Evolutionary conservation across 1,140 invertebrate species (phyloP).

Genomic region (Neodiprion lecontei): DNA sequence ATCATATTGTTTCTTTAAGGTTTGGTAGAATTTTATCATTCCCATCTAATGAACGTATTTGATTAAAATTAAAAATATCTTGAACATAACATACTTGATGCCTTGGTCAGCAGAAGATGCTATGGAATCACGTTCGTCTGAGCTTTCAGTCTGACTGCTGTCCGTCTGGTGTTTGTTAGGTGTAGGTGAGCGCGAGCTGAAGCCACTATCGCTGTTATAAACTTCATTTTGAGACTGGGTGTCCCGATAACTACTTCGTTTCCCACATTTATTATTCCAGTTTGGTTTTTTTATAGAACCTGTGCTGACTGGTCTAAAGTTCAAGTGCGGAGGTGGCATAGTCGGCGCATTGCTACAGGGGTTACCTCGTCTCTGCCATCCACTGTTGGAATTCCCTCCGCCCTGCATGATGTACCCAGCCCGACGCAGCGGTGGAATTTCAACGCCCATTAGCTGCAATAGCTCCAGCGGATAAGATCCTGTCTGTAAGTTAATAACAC

Average conservation of each 20-base stretch:
- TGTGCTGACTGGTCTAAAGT: conserved; percentile 41
- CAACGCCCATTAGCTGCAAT: conserved; percentile 50
- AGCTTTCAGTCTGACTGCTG: conserved; percentile 53
- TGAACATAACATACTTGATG: conserved; percentile 42
- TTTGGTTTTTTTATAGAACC: conserved; percentile 47
- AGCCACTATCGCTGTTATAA: conserved; percentile 52
- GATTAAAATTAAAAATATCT: neutral
- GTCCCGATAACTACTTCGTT: conserved; percentile 41
- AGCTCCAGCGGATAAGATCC: conserved; percentile 49
- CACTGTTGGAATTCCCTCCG: conserved; percentile 32
- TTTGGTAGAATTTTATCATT: conserved; percentile 13
- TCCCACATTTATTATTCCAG: conserved; percentile 50
- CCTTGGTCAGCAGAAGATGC: conserved; percentile 46
- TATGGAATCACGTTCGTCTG: conserved; percentile 56
- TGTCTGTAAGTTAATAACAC: conserved; percentile 24
- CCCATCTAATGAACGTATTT: neutral
- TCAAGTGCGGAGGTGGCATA: conserved; percentile 39
- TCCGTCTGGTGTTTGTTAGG: conserved; percentile 51
- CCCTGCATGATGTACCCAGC: conserved; percentile 41
- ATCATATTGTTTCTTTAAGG: conserved; percentile 4
- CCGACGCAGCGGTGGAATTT: conserved; percentile 43
- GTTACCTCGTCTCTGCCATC: conserved; percentile 45
- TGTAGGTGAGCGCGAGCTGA: conserved; percentile 55
- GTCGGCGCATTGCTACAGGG: conserved; percentile 33
- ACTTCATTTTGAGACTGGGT: conserved; percentile 40